Percentiles rank a stretch among this genome's conserved stretches.
These are phyloP conservation scores for Brachypodius melanocephalos DNA, from an alignment of 2,113 vertebrate genomes.

Conservation along the genomic window DNA sequence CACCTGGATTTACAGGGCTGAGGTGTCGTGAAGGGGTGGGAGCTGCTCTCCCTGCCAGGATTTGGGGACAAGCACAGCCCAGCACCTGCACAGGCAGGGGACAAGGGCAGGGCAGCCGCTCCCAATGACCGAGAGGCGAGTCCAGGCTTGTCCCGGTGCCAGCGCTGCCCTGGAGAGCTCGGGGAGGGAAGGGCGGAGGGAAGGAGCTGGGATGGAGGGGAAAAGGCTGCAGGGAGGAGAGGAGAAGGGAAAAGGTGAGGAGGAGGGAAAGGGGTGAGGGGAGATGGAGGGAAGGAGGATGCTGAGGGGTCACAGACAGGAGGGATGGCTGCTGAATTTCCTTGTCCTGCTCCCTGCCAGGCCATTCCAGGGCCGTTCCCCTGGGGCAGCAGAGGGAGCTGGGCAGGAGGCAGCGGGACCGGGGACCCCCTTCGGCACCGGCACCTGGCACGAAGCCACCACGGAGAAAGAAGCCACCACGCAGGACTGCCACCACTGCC, in stretches of 20 bases:
- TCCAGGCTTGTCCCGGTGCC: not conserved
- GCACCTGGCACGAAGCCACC: not conserved
- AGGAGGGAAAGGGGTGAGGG: too few relatives aligned
- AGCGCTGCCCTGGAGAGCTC: not conserved
- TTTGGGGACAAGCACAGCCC: not conserved
- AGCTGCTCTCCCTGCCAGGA: not conserved
- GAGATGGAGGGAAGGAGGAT: not conserved
- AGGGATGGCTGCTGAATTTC: not conserved
- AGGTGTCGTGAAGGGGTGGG: accelerated
- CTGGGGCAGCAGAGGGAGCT: accelerated
- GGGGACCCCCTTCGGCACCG: accelerated
- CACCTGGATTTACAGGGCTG: not conserved
- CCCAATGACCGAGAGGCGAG: not conserved
- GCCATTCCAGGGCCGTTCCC: not conserved
- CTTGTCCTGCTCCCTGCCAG: not conserved
- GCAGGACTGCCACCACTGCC: not conserved
- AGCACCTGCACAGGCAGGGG: too few relatives aligned
- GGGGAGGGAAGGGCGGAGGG: not conserved
- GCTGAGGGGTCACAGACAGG: too few relatives aligned
- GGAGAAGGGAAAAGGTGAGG: not conserved
- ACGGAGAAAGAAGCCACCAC: accelerated
- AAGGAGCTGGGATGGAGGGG: not conserved
- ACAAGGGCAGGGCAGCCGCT: not conserved
- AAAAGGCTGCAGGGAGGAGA: not conserved
- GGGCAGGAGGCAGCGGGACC: not conserved